These are phyloP conservation scores for Prionace glauca DNA, from an alignment of 2,797 vertebrate species.

Conservation along the genomic window DNA sequence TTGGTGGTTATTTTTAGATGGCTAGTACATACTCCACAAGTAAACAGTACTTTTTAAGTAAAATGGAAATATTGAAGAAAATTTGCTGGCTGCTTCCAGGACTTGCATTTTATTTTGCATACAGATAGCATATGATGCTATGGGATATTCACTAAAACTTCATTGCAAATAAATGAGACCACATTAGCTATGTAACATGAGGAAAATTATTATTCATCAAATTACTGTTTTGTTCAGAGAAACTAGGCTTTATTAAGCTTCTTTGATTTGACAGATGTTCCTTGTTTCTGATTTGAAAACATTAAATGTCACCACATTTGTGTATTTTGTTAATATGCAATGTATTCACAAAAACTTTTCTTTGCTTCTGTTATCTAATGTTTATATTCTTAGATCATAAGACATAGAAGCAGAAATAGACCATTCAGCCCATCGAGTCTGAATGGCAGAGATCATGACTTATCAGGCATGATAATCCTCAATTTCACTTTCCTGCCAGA, in stretches of 20 bases:
- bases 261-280: not conserved
- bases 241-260: not conserved
- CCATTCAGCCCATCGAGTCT: too few species aligned
- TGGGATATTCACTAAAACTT: not conserved
- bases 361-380: not conserved
- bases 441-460: too few species aligned
- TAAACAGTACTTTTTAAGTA: too few species aligned
- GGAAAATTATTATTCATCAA: not conserved
- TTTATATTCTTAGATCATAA: not conserved
- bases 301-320: not conserved
- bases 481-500: too few species aligned
- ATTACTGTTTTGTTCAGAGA: not conserved
- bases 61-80: not conserved
- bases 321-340: not conserved
- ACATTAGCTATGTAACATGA: not conserved
- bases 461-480: too few species aligned
- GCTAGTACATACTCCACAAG: too few species aligned
- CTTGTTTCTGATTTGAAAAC: not conserved
- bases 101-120: not conserved
- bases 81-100: not conserved
- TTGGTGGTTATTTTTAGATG: not conserved
- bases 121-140: not conserved
- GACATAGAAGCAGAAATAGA: too few species aligned
- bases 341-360: not conserved
- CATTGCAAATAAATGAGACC: not conserved